These are phyloP conservation scores for Taenioides sp. DNA, from an alignment of 2,797 vertebrate species.

Conservation along the genomic window DNA sequence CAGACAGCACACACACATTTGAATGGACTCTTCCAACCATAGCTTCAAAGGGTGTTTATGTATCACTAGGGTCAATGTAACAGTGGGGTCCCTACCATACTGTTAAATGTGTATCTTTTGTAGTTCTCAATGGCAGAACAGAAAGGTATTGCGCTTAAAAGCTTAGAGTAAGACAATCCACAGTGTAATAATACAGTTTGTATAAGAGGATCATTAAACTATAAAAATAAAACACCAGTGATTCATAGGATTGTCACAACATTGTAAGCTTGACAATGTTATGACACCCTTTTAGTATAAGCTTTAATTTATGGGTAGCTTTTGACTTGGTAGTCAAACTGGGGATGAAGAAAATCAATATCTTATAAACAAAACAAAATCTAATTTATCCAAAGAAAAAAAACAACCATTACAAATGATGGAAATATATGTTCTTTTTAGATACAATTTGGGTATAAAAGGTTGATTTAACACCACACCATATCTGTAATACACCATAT, in stretches of 20 bases:
- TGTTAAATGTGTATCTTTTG: conserved; percentile 22
- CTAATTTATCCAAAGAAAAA: too few relatives aligned
- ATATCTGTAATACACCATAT: not conserved
- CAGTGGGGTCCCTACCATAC: conserved; percentile 32
- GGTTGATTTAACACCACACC: not conserved
- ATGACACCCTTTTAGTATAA: too few relatives aligned
- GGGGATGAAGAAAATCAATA: too few relatives aligned
- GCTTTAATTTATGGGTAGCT: too few relatives aligned
- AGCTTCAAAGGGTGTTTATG: conserved; percentile 36
- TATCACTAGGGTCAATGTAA: conserved; percentile 16
- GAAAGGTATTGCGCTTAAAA: conserved; percentile 3
- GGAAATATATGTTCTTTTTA: too few relatives aligned
- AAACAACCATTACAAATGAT: too few relatives aligned
- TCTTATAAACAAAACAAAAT: too few relatives aligned
- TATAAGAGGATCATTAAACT: not conserved
- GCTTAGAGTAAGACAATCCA: not conserved
- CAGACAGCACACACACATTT: conserved; percentile 56
- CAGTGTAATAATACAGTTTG: not conserved
- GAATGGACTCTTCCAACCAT: conserved; percentile 54
- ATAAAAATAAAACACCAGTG: not conserved
- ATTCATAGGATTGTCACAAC: not conserved
- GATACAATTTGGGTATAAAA: too few relatives aligned
- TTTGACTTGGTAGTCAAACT: too few relatives aligned
- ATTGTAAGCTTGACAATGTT: too few relatives aligned
- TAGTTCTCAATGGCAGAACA: not conserved